Evolutionary conservation across 35 echinoderm and acorn worm genomes (phyloP), one percentile per base, ranked within the genome.

Genomic region (Holothuria glaberrima): DNA sequence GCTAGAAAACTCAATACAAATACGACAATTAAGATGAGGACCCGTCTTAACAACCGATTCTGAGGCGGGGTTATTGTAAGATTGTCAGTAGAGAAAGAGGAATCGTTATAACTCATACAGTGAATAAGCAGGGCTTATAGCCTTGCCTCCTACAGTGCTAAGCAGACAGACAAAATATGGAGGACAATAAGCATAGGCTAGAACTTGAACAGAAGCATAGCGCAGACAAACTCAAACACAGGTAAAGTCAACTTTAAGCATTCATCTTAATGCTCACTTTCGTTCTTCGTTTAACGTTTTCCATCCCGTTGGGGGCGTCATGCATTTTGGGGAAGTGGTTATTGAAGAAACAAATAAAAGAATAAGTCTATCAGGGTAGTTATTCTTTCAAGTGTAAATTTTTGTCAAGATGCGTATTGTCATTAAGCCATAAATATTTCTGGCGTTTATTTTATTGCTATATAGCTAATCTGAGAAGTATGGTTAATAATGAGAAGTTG

Each of bases 111-210:
- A 18, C 28, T 38, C 71, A 75, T 75, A 75, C 12, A 38, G 71
- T 75, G 71, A 75, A 75, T 75, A 75, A 75, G 41, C 71, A 75
- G 34, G 9, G 41, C 25, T 14, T 54, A 9, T 14, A 54, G 16
- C 9, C 50, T 46, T 69, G 31, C 25, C 66, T 26, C 66, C 25
- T 30, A 33, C 25, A 0, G 31, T 0, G 25, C 25, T 28, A 69
- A 27, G 25, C 50, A 54, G 50, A 54, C 25, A 28, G 12, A 1
- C 25, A 3, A n/a, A 75, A 38, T 29, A 75, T 75, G 71, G 71
- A 75, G 71, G 71, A 75, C 7, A 32, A 75, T n/a, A 75, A 75
- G 44, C 71, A 75, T 75, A 75, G 44, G 24, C 71, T 75, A 38
- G 71, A 75, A 21, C 44, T 32, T 25, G 71, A 75, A 41, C 29